These are phyloP conservation scores for Cataglyphis altisquamis DNA, from an alignment of 2,888 invertebrate genomes.

Conservation along the genomic window DNA sequence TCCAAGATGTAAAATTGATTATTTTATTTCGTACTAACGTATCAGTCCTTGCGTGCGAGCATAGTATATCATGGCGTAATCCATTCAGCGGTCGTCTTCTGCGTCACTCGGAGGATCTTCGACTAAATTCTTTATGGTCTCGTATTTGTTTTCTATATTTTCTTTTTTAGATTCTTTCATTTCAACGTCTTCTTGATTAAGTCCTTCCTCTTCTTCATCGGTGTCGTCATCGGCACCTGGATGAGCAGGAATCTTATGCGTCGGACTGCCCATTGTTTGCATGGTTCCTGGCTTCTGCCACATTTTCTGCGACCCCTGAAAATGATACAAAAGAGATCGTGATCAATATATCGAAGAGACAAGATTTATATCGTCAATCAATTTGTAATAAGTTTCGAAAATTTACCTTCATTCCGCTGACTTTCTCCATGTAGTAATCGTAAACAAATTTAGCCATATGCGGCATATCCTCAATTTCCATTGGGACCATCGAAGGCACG, in stretches of 20 bases:
- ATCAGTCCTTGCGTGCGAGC: neutral
- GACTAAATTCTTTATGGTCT: constrained; percentile 80
- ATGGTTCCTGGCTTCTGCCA: constrained; percentile 90
- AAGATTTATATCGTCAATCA: neutral
- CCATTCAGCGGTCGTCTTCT: constrained; percentile 58
- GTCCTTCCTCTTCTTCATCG: constrained; percentile 85
- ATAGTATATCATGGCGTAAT: neutral
- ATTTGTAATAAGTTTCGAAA: constrained; percentile 68
- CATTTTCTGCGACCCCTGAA: constrained; percentile 86
- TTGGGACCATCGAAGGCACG: constrained; percentile 86
- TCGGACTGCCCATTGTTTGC: constrained; percentile 87
- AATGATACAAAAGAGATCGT: constrained; percentile 43
- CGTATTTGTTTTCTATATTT: constrained; percentile 61
- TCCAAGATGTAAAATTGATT: neutral
- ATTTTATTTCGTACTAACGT: neutral
- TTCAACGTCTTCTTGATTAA: constrained; percentile 33
- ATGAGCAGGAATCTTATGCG: constrained; percentile 89
- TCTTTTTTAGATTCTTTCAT: constrained; percentile 50
- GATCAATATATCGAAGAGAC: neutral
- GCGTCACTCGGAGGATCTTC: constrained; percentile 79
- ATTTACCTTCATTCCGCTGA: constrained; percentile 89
- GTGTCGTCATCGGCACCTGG: constrained; percentile 90
- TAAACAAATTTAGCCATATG: constrained; percentile 98
- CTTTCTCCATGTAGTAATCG: constrained; percentile 94
- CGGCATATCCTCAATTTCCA: constrained; percentile 94